A percentile compares a stretch with the other conserved stretches of the same genome.
These are phyloP conservation scores for Liparis tanakae DNA, from an alignment of 2,797 vertebrate genomes.

Conservation along the genomic window DNA sequence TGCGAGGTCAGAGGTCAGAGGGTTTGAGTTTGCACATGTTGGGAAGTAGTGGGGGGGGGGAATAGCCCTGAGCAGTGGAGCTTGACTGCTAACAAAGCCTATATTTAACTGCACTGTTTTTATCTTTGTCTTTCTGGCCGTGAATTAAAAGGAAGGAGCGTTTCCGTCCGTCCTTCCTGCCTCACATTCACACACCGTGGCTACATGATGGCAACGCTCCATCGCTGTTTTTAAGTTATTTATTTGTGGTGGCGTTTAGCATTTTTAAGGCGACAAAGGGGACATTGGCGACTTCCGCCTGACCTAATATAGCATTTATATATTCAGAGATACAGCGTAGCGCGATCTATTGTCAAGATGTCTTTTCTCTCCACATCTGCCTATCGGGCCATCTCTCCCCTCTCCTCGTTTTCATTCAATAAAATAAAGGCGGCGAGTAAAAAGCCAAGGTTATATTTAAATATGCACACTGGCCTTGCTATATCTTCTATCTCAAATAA, in stretches of 20 bases:
- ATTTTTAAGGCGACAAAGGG: constrained; percentile 53
- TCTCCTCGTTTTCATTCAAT: constrained; percentile 34
- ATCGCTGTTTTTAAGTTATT: background rate
- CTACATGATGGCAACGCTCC: background rate
- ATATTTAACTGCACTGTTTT: constrained; percentile 36
- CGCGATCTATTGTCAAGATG: constrained; percentile 67
- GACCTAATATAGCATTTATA: constrained; percentile 71
- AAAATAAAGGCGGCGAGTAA: constrained; percentile 6
- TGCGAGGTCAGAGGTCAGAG: constrained; percentile 57
- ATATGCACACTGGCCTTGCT: constrained; percentile 28
- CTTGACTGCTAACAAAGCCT: constrained; percentile 60
- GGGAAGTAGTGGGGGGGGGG: background rate
- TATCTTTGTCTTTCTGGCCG: constrained; percentile 4
- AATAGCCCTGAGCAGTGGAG: constrained; percentile 51
- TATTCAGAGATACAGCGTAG: constrained; percentile 59
- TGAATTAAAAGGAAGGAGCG: background rate
- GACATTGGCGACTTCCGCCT: constrained; percentile 59
- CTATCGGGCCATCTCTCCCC: constrained; percentile 63
- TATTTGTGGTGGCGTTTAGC: constrained; percentile 7
- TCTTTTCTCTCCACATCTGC: constrained; percentile 65
- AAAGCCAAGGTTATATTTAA: constrained; percentile 70
- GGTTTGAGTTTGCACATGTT: constrained; percentile 36
- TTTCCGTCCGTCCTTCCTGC: background rate
- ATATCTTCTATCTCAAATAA: constrained; percentile 63
- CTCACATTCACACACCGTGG: background rate